phyloP scores from a whole-genome alignment of 2,797 vertebrate genomes.

The Dermochelys coriacea region DNA sequence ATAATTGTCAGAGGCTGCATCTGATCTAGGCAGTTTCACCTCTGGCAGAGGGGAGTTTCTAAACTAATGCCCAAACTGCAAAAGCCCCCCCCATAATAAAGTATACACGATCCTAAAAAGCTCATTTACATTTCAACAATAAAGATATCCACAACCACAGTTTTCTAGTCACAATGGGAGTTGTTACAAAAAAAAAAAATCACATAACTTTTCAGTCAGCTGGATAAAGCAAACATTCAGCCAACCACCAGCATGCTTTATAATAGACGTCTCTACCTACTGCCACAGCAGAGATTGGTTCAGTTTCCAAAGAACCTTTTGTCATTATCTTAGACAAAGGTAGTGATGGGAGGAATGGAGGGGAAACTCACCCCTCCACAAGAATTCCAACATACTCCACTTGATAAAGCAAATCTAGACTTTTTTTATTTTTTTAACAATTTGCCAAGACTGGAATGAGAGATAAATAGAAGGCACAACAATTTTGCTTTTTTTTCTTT shows the following conservation, averaged over 20 bases:
- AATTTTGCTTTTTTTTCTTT: constrained; percentile 81
- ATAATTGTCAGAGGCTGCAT: neutral
- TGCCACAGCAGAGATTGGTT: neutral
- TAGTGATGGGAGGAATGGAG: neutral
- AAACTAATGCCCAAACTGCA: neutral
- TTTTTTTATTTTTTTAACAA: constrained; percentile 83
- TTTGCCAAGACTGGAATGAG: constrained; percentile 84
- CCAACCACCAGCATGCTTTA: neutral
- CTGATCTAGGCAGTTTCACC: neutral
- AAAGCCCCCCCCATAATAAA: neutral
- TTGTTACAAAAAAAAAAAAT: neutral
- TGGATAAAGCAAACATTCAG: neutral
- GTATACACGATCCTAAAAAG: neutral
- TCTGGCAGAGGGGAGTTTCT: constrained; percentile 11
- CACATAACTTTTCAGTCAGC: neutral
- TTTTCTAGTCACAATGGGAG: neutral
- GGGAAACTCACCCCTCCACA: constrained; percentile 35
- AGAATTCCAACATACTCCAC: constrained; percentile 77
- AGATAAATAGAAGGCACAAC: constrained; percentile 91
- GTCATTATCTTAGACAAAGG: neutral
- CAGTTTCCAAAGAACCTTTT: neutral
- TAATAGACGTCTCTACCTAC: neutral
- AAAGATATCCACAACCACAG: neutral
- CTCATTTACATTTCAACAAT: neutral
- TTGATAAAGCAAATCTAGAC: constrained; percentile 83